Conservation (phyloP, 2,797 vertebrate species). For the Morelia viridis region DNA sequence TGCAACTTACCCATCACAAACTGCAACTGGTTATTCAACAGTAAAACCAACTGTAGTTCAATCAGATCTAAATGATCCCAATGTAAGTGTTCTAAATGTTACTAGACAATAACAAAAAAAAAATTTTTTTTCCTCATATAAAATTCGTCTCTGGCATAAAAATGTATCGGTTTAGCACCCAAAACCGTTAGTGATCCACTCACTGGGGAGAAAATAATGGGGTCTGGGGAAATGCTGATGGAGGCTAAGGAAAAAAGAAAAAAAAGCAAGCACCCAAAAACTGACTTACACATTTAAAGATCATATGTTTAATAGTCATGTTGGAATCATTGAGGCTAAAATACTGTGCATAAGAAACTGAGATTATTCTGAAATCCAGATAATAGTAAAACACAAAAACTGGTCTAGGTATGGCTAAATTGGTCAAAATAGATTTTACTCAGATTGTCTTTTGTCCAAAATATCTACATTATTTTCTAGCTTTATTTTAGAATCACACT, state of each 20-base stretch:
- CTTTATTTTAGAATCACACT: background rate
- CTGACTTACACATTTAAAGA: background rate
- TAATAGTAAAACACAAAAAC: background rate
- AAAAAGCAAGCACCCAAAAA: background rate
- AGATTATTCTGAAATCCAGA: background rate
- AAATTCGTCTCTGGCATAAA: background rate
- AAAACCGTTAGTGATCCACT: background rate
- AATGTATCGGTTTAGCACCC: slow-evolving; percentile 5
- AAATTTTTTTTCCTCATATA: background rate
- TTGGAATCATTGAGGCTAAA: background rate
- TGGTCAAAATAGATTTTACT: background rate
- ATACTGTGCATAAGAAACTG: background rate
- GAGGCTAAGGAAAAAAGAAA: background rate
- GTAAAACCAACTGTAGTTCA: background rate
- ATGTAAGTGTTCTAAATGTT: background rate
- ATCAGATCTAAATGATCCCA: background rate
- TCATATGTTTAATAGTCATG: background rate
- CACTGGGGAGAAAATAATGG: background rate
- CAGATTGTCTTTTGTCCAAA: background rate
- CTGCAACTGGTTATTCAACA: background rate
- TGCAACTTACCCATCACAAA: background rate
- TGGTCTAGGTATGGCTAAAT: background rate
- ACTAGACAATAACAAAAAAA: background rate
- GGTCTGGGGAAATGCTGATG: background rate
- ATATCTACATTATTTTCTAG: background rate